Conservation (phyloP, 2,888 invertebrate species). For the Heteropelma amictum region DNA sequence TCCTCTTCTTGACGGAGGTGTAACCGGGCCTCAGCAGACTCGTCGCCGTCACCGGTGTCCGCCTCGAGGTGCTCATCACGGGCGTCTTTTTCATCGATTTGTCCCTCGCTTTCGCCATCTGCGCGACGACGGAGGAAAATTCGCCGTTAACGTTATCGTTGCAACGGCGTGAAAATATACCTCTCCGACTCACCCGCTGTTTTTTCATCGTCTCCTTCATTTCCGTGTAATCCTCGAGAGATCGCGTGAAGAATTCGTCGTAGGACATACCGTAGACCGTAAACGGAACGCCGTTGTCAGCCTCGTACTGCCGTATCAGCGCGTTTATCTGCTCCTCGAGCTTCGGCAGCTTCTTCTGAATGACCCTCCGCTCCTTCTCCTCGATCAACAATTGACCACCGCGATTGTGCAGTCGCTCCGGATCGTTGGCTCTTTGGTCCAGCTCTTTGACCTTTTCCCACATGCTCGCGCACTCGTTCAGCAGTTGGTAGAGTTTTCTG, state of each 20-base stretch:
- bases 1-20: slow-evolving; percentile 64
- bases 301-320: slow-evolving; percentile 80
- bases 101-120: slow-evolving; percentile 79
- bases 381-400: slow-evolving; percentile 92
- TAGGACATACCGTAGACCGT: slow-evolving; percentile 83
- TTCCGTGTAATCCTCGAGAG: slow-evolving; percentile 82
- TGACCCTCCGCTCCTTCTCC: slow-evolving; percentile 90
- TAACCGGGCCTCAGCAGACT: slow-evolving; percentile 64
- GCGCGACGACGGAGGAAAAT: slow-evolving; percentile 74
- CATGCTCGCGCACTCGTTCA: slow-evolving; percentile 83
- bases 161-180: background rate
- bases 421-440: slow-evolving; percentile 87
- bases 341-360: slow-evolving; percentile 86
- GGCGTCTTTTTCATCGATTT: slow-evolving; percentile 70
- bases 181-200: slow-evolving; percentile 66
- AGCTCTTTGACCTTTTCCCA: slow-evolving; percentile 88
- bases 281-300: slow-evolving; percentile 80
- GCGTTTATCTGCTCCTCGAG: slow-evolving; percentile 84
- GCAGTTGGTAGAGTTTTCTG: slow-evolving; percentile 83
- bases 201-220: slow-evolving; percentile 76
- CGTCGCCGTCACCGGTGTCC: slow-evolving; percentile 62
- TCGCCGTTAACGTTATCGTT: background rate
- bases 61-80: slow-evolving; percentile 67
- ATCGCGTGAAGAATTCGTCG: slow-evolving; percentile 81
- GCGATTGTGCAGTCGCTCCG: slow-evolving; percentile 90